These are phyloP conservation scores for Lepus oiostolus DNA, from an alignment of 2,797 vertebrate species.

Conservation along the genomic window DNA sequence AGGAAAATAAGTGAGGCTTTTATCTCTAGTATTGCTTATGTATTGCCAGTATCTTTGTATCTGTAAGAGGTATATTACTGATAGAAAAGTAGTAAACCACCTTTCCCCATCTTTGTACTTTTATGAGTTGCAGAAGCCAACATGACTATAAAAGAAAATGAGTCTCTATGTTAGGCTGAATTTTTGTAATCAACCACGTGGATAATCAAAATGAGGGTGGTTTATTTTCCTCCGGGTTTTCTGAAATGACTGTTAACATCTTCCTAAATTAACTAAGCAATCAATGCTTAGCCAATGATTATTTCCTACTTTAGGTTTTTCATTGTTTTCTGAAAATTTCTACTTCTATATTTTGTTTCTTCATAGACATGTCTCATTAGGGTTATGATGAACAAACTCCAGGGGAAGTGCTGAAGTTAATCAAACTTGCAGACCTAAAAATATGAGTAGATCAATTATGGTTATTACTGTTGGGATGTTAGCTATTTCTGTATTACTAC, in stretches of 20 bases:
- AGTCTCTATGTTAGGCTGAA: not conserved
- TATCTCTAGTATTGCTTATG: not conserved
- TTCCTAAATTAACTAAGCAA: not conserved
- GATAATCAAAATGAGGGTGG: not conserved
- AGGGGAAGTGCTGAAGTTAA: not conserved
- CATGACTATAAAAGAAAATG: not conserved
- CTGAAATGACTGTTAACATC: not conserved
- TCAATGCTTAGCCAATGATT: not conserved
- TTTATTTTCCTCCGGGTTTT: not conserved
- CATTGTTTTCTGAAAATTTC: not conserved
- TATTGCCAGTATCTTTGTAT: not conserved
- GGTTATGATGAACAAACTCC: not conserved
- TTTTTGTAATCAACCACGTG: not conserved
- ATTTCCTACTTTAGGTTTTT: slow-evolving; percentile 4
- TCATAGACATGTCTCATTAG: not conserved
- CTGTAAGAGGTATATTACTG: not conserved
- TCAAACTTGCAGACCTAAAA: not conserved
- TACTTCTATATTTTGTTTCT: not conserved
- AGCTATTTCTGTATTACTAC: not conserved
- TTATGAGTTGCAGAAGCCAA: not conserved
- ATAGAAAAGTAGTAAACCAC: not conserved
- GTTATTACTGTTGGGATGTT: not conserved
- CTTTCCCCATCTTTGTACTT: not conserved
- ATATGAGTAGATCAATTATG: not conserved
- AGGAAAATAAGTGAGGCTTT: not conserved